Evolutionary conservation across 2,888 invertebrate species (phyloP).

Genomic region (Coelogynopora nodosa): DNA sequence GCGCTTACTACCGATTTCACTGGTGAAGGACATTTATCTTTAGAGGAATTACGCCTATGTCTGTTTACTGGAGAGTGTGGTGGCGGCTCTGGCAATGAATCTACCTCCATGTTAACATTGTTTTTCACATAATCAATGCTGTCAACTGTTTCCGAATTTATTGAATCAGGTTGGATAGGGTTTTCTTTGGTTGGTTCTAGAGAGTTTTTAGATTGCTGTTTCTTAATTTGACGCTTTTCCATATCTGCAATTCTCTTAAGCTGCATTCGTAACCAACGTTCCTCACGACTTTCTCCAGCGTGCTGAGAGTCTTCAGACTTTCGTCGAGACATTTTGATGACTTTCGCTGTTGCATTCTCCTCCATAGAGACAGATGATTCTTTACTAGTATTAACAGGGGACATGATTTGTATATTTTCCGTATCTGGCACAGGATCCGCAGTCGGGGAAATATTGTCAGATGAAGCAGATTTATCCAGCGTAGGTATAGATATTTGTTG

Average conservation of each 20-base stretch:
- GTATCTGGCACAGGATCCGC: neutral
- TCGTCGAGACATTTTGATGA: neutral
- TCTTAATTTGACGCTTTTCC: slow-evolving; percentile 1
- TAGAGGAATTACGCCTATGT: neutral
- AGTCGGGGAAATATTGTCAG: neutral
- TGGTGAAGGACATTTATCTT: neutral
- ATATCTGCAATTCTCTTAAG: neutral
- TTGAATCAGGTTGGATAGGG: neutral
- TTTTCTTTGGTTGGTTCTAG: neutral
- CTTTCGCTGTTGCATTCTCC: neutral
- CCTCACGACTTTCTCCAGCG: neutral
- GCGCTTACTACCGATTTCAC: neutral
- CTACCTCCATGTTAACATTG: neutral
- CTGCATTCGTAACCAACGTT: neutral
- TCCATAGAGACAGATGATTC: neutral
- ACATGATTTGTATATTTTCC: neutral
- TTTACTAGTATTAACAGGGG: neutral
- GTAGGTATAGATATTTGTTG: neutral
- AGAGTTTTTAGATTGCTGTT: neutral
- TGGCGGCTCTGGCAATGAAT: neutral
- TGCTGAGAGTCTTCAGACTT: neutral
- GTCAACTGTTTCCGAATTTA: neutral
- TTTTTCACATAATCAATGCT: no score
- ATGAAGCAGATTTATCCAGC: neutral
- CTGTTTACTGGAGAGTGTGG: neutral